Evolutionary conservation across 2,888 invertebrate genomes (phyloP).

Genomic region (Lasius fuliginosus): DNA sequence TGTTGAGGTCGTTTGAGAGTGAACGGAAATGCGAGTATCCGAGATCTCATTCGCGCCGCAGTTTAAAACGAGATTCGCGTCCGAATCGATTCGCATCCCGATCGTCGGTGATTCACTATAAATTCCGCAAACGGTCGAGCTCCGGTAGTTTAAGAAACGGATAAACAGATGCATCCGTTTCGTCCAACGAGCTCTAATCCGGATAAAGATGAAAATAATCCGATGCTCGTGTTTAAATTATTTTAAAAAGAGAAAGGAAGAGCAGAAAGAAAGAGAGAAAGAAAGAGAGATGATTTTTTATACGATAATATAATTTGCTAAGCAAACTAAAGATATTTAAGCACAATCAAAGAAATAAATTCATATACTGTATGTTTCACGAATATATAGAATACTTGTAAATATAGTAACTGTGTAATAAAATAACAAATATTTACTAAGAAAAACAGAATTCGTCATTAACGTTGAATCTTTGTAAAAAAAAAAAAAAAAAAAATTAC

Average conservation of each 20-base stretch:
- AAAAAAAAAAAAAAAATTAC: not conserved
- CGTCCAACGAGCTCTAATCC: constrained; percentile 49
- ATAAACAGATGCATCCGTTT: constrained; percentile 61
- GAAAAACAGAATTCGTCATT: not conserved
- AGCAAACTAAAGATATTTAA: not conserved
- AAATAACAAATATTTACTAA: not conserved
- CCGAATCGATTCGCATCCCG: constrained; percentile 30
- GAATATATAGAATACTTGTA: not conserved
- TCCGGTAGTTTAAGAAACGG: constrained; percentile 48
- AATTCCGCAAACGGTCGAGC: constrained; percentile 47
- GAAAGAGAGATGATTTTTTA: not conserved
- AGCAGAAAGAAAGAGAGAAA: not conserved
- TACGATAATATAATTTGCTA: not conserved
- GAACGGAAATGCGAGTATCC: constrained; percentile 6
- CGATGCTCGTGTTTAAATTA: not conserved
- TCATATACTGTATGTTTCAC: not conserved
- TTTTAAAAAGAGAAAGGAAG: not conserved
- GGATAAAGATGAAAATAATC: not conserved
- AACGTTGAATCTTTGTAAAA: constrained; percentile 4
- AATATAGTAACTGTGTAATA: not conserved
- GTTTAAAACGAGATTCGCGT: constrained; percentile 41
- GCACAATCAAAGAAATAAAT: not conserved
- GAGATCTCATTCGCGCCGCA: constrained; percentile 30
- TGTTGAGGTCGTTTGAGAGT: constrained; percentile 10
- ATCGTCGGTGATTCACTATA: constrained; percentile 39